A percentile compares a stretch with the other conserved stretches of the same genome.
Evolutionary conservation across 2,888 invertebrate genomes (phyloP).

Genomic region (Doris montereyensis): DNA sequence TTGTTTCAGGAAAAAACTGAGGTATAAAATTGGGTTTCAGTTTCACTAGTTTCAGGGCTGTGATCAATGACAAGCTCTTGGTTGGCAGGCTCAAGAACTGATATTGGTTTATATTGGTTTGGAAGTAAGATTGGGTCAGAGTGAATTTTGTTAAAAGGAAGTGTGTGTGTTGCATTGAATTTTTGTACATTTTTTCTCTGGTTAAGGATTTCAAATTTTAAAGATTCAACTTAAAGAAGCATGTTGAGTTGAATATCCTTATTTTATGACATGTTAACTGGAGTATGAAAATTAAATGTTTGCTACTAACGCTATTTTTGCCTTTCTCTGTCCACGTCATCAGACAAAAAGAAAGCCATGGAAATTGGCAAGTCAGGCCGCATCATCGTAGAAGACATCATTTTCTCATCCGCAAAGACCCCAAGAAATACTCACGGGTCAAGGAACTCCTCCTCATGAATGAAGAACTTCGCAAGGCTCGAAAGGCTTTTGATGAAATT

Average conservation of each 20-base stretch:
- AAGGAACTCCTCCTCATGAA: slow-evolving; percentile 98
- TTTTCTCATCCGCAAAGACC: slow-evolving; percentile 94
- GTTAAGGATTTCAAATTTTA: not conserved
- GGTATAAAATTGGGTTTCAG: too few species aligned
- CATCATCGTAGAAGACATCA: slow-evolving; percentile 98
- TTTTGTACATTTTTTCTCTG: too few species aligned
- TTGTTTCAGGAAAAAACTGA: too few species aligned
- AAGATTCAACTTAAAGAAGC: too few species aligned
- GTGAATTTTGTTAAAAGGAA: too few species aligned
- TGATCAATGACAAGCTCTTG: too few species aligned
- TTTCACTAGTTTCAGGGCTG: too few species aligned
- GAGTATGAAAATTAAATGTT: not conserved
- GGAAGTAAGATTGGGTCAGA: too few species aligned
- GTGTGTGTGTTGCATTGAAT: too few species aligned
- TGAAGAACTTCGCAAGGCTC: slow-evolving; percentile 97
- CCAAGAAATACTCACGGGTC: slow-evolving; percentile 96
- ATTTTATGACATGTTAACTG: not conserved
- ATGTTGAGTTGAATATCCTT: too few species aligned
- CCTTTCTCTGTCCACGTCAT: slow-evolving; percentile 43
- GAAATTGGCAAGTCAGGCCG: slow-evolving; percentile 96
- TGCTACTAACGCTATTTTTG: not conserved
- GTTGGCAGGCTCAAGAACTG: too few species aligned
- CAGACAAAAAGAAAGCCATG: slow-evolving; percentile 87
- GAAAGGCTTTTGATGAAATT: slow-evolving; percentile 95
- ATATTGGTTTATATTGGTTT: too few species aligned